phyloP scores from a whole-genome alignment of 1,140 invertebrate species.

The Ruditapes philippinarum region DNA sequence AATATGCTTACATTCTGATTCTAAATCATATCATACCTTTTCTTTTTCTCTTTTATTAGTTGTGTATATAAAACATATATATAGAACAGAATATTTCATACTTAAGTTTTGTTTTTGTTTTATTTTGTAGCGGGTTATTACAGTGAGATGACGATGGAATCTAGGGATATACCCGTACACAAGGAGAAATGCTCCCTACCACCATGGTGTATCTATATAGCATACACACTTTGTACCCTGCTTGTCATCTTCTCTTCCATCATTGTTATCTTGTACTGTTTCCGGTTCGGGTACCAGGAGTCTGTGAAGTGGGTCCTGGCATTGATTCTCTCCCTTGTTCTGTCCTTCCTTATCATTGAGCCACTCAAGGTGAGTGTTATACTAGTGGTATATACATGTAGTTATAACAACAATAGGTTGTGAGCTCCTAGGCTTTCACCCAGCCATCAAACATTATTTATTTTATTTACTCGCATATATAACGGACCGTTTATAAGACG shows the following conservation, averaged over 20 bases:
- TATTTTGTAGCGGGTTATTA: conserved; percentile 61
- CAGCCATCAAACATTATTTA: too few relatives aligned
- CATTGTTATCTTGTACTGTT: conserved; percentile 81
- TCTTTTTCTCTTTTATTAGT: too few relatives aligned
- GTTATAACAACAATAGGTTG: too few relatives aligned
- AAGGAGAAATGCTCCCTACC: conserved; percentile 78
- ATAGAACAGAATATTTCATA: too few relatives aligned
- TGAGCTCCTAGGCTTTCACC: too few relatives aligned
- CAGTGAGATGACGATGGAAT: conserved; percentile 65
- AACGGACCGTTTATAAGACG: too few relatives aligned
- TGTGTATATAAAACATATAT: too few relatives aligned
- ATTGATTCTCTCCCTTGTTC: conserved; percentile 76
- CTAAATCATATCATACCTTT: too few relatives aligned
- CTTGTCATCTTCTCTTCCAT: conserved; percentile 77
- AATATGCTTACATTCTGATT: too few relatives aligned
- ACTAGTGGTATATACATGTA: too few relatives aligned
- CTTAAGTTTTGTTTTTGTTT: too few relatives aligned
- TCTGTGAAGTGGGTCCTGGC: conserved; percentile 83
- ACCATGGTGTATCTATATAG: conserved; percentile 82
- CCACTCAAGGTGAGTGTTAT: conserved; percentile 81
- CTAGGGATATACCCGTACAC: conserved; percentile 23
- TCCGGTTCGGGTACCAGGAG: conserved; percentile 78
- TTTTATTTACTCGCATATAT: too few relatives aligned
- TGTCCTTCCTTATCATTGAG: conserved; percentile 82
- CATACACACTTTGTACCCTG: conserved; percentile 77